These are phyloP conservation scores for Bedellia somnulentella DNA, from an alignment of 2,888 invertebrate species.

Conservation along the genomic window DNA sequence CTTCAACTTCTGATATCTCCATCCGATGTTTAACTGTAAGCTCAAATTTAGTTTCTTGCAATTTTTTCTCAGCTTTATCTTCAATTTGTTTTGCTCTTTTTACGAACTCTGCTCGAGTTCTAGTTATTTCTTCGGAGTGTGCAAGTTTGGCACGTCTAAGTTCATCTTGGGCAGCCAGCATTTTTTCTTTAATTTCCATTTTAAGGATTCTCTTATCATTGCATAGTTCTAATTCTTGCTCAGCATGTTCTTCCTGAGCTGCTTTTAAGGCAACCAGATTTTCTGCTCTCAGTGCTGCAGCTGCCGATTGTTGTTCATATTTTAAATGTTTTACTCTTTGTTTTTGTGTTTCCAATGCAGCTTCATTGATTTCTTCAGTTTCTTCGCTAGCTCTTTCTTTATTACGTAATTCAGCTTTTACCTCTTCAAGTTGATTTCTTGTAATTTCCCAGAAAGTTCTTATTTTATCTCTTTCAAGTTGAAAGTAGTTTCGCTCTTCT, in stretches of 20 bases:
- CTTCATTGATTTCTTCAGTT: conserved; percentile 82
- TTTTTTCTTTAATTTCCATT: conserved; percentile 68
- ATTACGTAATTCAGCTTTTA: conserved; percentile 68
- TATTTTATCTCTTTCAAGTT: conserved; percentile 91
- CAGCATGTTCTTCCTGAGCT: conserved; percentile 79
- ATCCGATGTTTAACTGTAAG: conserved; percentile 73
- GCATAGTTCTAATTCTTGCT: conserved; percentile 75
- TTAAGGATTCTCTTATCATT: conserved; percentile 73
- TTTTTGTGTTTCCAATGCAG: conserved; percentile 83
- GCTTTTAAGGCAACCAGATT: conserved; percentile 78
- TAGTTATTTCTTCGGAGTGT: conserved; percentile 76
- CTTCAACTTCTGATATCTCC: conserved; percentile 88
- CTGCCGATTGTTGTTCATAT: conserved; percentile 86
- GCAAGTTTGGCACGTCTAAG: conserved; percentile 69
- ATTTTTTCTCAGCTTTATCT: conserved; percentile 71
- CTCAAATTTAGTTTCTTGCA: conserved; percentile 70
- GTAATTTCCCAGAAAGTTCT: conserved; percentile 96
- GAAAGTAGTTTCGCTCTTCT: conserved; percentile 94
- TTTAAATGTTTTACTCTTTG: conserved; percentile 92
- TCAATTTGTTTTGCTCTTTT: conserved; percentile 53
- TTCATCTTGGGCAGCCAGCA: conserved; percentile 71
- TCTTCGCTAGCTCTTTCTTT: conserved; percentile 84
- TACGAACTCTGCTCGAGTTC: conserved; percentile 49
- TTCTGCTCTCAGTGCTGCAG: conserved; percentile 84
- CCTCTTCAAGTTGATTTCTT: conserved; percentile 84